A percentile compares a stretch with the other conserved stretches of the same genome.
phyloP scores from a whole-genome alignment of 2,797 vertebrate species.

The Scolopax rusticola region DNA sequence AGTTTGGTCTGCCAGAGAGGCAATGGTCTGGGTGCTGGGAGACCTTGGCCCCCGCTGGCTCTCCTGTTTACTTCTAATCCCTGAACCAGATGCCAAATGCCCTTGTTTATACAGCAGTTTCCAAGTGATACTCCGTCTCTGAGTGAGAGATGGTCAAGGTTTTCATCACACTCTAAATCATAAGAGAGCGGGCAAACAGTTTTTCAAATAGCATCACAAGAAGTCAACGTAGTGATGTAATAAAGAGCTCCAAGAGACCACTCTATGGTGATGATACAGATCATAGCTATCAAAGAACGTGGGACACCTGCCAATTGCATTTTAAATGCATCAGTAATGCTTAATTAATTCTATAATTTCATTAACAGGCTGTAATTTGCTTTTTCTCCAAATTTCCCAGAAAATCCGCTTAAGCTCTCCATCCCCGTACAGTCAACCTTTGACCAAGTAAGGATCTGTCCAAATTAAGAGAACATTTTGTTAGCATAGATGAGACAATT shows the following conservation, averaged over 20 bases:
- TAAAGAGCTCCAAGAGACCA: background rate
- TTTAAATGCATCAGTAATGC: background rate
- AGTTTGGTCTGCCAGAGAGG: background rate
- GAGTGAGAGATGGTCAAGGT: background rate
- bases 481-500: background rate
- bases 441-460: background rate
- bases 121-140: background rate
- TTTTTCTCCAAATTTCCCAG: background rate
- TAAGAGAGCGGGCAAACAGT: background rate
- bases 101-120: background rate
- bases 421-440: background rate
- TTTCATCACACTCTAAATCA: background rate
- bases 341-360: background rate
- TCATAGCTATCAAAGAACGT: background rate
- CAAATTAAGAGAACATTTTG: background rate
- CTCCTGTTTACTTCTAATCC: background rate
- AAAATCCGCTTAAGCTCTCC: background rate
- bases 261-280: background rate
- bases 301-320: background rate
- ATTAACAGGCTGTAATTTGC: background rate
- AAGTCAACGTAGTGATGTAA: fast-evolving
- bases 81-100: background rate
- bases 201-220: background rate
- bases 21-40: background rate
- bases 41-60: background rate